Evolutionary conservation across 2,888 invertebrate species (phyloP), one percentile per base, ranked within the genome.

Genomic region (Atherix ibis): DNA sequence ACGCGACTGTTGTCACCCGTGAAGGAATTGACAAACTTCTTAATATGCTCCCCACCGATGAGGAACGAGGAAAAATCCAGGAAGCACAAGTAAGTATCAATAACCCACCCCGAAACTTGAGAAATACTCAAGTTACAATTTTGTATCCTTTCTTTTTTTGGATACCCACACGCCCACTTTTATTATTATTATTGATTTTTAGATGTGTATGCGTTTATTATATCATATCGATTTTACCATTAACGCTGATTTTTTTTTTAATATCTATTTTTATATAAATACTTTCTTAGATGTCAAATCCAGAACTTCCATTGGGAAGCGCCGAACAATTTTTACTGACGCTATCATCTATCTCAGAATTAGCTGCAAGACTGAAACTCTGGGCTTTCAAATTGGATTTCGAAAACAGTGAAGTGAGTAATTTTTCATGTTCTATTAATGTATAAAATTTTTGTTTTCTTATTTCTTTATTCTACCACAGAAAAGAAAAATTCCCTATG

Each of bases 381-480:
- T 99, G 98, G 98, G 84, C 94, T 41, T 99, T 98, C 67, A 95
- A 95, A 59, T 66, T 98, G 45, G 98, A 99, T 65, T 98, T 94
- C 64, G 97, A 97, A 62, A 84, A 83, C 60, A 77, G 87, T 49
- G 97, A 98, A 66, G 88, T 87, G 60, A 51, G 49, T 40, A 27
- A 27, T 10, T 27, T 27, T 22, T 22, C 22, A 22, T 2, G 8
- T 19, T 27, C 8, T 2, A 19, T 15, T 27, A 30, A 17, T 14
- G 6, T 6, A 17, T 17, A 16, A 24, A 33, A 13, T 33, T 18
- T 31, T n/a, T n/a, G n/a, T n/a, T n/a, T n/a, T n/a, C n/a, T n/a
- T n/a, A n/a, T n/a, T n/a, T n/a, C n/a, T n/a, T n/a, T n/a, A n/a
- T n/a, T n/a, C n/a, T n/a, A n/a, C n/a, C n/a, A n/a, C n/a, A n/a